Evolutionary conservation across 2,797 vertebrate genomes (phyloP).

Genomic region (Pachyuromys duprasi): DNA sequence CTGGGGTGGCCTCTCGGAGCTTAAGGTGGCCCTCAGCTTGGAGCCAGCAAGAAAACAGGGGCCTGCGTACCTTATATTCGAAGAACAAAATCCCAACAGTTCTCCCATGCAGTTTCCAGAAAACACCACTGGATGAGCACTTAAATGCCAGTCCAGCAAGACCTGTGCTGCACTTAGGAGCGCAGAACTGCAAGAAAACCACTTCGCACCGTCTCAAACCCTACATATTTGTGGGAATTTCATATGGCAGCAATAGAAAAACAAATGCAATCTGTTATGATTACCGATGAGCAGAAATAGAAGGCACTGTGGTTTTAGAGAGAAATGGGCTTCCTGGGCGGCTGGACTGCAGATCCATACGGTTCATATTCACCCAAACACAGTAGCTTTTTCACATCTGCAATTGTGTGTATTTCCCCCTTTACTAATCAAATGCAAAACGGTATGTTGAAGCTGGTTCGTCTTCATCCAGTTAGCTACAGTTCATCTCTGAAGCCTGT

Average conservation of each 20-base stretch:
- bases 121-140: background rate
- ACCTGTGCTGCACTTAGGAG: background rate
- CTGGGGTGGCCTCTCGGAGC: background rate
- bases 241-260: background rate
- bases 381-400: background rate
- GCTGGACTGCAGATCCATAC: background rate
- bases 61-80: background rate
- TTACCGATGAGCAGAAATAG: constrained; percentile 33
- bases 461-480: constrained; percentile 29
- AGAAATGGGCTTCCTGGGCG: constrained; percentile 33
- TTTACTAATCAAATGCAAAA: constrained; percentile 64
- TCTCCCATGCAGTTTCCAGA: background rate
- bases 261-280: background rate
- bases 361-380: constrained; percentile 9
- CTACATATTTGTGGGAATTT: background rate
- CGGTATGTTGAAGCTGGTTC: background rate
- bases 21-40: background rate
- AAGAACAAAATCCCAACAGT: constrained; percentile 8
- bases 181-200: background rate
- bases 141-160: background rate
- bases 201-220: background rate
- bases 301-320: constrained; percentile 12
- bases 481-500: background rate
- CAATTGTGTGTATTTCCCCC: background rate
- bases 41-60: background rate